Evolutionary conservation across 2,113 vertebrate genomes (phyloP), one percentile per base, ranked within the genome.

Genomic region (Gobius niger): DNA sequence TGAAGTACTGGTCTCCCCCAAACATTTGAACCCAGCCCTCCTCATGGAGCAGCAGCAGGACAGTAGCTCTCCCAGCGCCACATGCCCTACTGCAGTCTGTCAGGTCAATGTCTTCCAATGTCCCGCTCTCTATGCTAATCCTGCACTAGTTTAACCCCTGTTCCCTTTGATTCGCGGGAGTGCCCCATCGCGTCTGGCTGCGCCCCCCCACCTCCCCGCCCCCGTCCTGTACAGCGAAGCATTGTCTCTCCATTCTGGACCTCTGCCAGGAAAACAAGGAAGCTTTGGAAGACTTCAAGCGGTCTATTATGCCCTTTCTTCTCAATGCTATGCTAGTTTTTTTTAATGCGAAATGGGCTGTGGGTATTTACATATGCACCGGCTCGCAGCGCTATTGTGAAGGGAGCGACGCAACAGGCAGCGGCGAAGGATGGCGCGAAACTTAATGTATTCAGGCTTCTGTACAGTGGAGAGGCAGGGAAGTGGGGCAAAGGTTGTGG

Each of bases 191-290:
- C 61, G 62, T 76, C 82, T 76, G 49, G 61, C 61, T 54, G 65
- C 62, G 60, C 46, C 11, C 11, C 51, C 41, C 10, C 9, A 69
- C 52, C 72, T 42, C 53, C 16, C 72, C 70, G 81, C 63, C 68
- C 74, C 76, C 78, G 84, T 81, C 80, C 83, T 10, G 68, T 75
- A 87, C 82, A 86, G 86, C 77, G 8, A 67, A 71, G 84, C 76
- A 90, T 93, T 92, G 91, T 92, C 78, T 87, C 59, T 47, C 63
- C 8, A 13, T 12, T 59, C 51, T 89, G 90, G 92, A 84, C 68
- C 46, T 56, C 80, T 73, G 89, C 92, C 91, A 91, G 73, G 57
- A 80, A 82, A 80, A 72, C 24, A 65, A 73, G 81, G 78, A 16
- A 61, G 83, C 82, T 83, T 89, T 81, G 82, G 63, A 82, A 83